A percentile compares a stretch with the other conserved stretches of the same genome.
phyloP scores from a whole-genome alignment of 2,888 invertebrate genomes.

The Platerodrilus igneus region DNA sequence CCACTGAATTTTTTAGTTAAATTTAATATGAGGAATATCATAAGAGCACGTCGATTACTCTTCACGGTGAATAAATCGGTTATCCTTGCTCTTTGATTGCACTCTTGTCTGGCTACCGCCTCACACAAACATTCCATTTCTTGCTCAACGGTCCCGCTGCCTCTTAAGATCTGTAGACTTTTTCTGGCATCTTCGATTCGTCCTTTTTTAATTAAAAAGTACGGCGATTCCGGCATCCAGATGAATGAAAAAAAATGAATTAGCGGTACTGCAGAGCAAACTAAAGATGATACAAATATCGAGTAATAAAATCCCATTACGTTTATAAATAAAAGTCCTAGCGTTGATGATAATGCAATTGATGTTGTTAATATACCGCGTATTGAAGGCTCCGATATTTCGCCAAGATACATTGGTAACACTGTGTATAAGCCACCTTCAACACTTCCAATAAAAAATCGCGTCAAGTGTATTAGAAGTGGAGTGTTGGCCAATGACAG shows the following conservation, averaged over 20 bases:
- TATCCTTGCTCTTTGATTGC: conserved; percentile 50
- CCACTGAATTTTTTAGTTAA: conserved; percentile 62
- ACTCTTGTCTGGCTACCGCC: conserved; percentile 45
- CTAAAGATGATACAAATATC: conserved; percentile 53
- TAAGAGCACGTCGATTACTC: conserved; percentile 58
- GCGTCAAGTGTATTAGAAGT: conserved; percentile 51
- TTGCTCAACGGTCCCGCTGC: conserved; percentile 50
- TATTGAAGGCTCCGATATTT: conserved; percentile 54
- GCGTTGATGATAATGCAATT: conserved; percentile 53
- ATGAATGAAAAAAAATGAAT: conserved; percentile 55
- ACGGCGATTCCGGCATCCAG: conserved; percentile 64
- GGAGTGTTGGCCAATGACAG: conserved; percentile 57
- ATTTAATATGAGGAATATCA: conserved; percentile 56
- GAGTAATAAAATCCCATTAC: conserved; percentile 57
- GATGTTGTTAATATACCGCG: conserved; percentile 59
- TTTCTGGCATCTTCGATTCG: conserved; percentile 48
- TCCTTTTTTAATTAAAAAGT: conserved; percentile 47
- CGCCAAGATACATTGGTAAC: conserved; percentile 56
- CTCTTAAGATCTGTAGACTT: conserved; percentile 57
- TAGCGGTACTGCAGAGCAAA: conserved; percentile 57
- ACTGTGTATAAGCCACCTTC: conserved; percentile 45
- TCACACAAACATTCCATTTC: conserved; percentile 44
- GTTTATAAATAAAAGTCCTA: conserved; percentile 59
- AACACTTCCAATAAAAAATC: conserved; percentile 52
- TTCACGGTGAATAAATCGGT: conserved; percentile 53